Base-by-base conservation (phyloP, 2,888 invertebrate species). In the Pollenia amentaria region DNA sequence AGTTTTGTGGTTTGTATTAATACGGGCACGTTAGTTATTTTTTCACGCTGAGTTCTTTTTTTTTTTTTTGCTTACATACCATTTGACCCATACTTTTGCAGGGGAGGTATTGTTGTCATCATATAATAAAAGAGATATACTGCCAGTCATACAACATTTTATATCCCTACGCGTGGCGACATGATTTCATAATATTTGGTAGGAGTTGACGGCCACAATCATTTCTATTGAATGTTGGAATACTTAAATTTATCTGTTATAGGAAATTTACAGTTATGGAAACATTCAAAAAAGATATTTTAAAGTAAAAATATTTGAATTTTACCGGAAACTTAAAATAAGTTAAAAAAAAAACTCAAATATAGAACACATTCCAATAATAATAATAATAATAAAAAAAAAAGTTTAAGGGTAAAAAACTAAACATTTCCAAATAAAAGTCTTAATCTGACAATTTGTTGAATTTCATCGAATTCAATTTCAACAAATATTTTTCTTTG, bases 1-100 rank as follows among this genome's bases (percentile, higher is more conserved):
- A 89, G 89, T 91, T 82, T 90, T 91, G 91, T 89, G 91, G 92
- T 90, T 90, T 91, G 88, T 89, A 89, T 89, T 89, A 90, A 90
- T 89, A 90, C 40, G 44, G 62, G 53, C 44, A 40, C 89, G 67
- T 90, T 90, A 90, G 53, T 81, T 53, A 40, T 16, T 38, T n/a
- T 55, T 55, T 21, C 42, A 64, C 51, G 51, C 40, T 42, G 40
- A 16, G 21, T 48, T 48, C 16, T n/a, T 55, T 42, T 14, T 16
- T 46, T 44, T 72, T 65, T 65, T 65, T 29, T 21, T 46, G 10
- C 18, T 21, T 14, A 21, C 64, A 40, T 48, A 48, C 9, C 21
- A 62, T 53, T 60, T 76, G 21, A 46, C 62, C 77, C 64, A 64
- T 10, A 72, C 40, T 14, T 51, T 57, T 21, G 29, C 29, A 1